These are phyloP conservation scores for Pheosia gnoma DNA, from an alignment of 2,888 invertebrate species.

Conservation along the genomic window DNA sequence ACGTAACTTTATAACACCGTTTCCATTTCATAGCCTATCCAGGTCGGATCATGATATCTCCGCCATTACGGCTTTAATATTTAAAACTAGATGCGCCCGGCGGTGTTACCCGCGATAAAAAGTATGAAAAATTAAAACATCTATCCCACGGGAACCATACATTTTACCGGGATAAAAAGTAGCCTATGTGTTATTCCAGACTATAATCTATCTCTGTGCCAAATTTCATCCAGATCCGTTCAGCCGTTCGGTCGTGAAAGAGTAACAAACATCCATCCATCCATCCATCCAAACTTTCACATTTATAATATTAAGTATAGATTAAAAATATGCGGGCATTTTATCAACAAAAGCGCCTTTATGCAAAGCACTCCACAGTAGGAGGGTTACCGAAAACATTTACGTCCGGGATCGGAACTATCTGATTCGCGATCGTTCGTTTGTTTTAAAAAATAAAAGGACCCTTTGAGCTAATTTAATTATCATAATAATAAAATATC, in stretches of 20 bases:
- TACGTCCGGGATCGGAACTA: constrained; percentile 22
- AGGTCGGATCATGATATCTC: background rate
- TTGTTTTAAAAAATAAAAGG: constrained; percentile 10
- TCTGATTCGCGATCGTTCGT: constrained; percentile 30
- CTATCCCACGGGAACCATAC: too few relatives aligned
- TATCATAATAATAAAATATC: background rate
- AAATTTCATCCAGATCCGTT: too few relatives aligned
- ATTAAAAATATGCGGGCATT: constrained; percentile 36
- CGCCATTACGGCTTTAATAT: constrained; percentile 25
- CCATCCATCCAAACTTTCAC: too few relatives aligned
- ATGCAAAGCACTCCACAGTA: constrained; percentile 18
- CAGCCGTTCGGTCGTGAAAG: too few relatives aligned
- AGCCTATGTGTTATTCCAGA: too few relatives aligned
- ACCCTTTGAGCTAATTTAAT: constrained; percentile 27
- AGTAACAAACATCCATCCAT: too few relatives aligned
- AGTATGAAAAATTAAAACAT: too few relatives aligned
- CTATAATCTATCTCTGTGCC: too few relatives aligned
- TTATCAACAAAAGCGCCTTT: constrained; percentile 40
- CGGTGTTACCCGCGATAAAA: too few relatives aligned
- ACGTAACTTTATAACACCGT: background rate
- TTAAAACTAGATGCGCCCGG: too few relatives aligned
- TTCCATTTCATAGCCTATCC: constrained; percentile 2
- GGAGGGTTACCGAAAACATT: constrained; percentile 32
- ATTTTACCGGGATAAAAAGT: too few relatives aligned
- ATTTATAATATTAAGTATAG: too few relatives aligned